Base-by-base conservation (phyloP, 2,113 vertebrate species). In the Picathartes gymnocephalus region DNA sequence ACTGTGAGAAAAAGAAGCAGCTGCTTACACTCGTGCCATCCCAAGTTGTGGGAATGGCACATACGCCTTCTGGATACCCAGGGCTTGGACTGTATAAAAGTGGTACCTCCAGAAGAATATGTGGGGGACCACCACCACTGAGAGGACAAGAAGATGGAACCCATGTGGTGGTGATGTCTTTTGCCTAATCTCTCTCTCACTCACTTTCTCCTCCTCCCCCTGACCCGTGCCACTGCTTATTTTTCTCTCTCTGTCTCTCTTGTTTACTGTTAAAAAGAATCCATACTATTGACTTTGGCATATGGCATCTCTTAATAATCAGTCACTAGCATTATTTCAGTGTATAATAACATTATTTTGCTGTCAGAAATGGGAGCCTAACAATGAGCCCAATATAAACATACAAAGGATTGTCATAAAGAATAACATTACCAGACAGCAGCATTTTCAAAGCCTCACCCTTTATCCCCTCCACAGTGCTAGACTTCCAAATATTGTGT, bases 11-110 rank as follows among this genome's bases (percentile, higher is more conserved):
- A 33, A 44, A 17, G 27, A 44, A 68, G 31, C 9, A 58, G 17
- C 37, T 76, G 37, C 53, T 58, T 35, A 37, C 37, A 76, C 31
- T 42, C 11, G 3, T 20, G 20, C 24, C 30, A 25, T 50, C 16
- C 25, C 31, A 50, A 25, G 17, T 1, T 58, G 9, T 7, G 25
- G 37, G 31, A 25, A 21, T 3, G 16, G 37, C 44, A 58, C 0
- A 0, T 16, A 25, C 0, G 1, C 17, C 25, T 58, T 6, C 24
- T 31, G 37, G 16, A 42, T 42, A 68, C 9, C 31, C 1, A 3
- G 17, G 17, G 27, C 17, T 12, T 22, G 44, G 31, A 30, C 35
- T 21, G 25, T 7, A 22, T 21, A 58, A 66, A 42, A 76, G 42
- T 42, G 44, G 31, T 12, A 22, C 44, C 13, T 25, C 7, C 51